Conservation (phyloP, 2,888 invertebrate species). For the Peribatodes rhomboidaria region DNA sequence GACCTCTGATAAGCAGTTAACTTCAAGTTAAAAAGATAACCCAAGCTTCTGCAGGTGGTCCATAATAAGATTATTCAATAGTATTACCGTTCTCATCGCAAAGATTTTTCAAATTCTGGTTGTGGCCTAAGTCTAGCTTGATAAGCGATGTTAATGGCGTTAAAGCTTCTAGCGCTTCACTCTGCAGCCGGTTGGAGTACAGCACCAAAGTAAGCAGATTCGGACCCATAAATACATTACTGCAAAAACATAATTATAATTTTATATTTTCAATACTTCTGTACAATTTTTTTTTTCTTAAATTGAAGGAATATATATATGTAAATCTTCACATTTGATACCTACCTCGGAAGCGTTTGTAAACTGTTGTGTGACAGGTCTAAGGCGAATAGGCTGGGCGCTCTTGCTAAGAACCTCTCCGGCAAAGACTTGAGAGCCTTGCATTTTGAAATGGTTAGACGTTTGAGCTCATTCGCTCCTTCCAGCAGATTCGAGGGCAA, state of each 20-base stretch:
- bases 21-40: no score
- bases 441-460: not conserved
- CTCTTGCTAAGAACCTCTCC: not conserved
- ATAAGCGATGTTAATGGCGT: not conserved
- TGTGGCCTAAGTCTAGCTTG: slow-evolving; percentile 4
- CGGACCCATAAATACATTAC: slow-evolving; percentile 2
- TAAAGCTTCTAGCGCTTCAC: not conserved
- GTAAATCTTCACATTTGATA: not conserved
- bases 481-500: not conserved
- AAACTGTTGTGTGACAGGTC: slow-evolving; percentile 1
- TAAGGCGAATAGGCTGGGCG: not conserved
- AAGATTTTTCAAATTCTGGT: not conserved
- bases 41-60: no score
- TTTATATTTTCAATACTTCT: not conserved
- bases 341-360: not conserved
- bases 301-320: no score
- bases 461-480: slow-evolving; percentile 2
- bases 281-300: no score
- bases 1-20: no score
- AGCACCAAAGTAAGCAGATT: not conserved
- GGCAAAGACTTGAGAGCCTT: not conserved
- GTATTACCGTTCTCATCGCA: slow-evolving; percentile 13
- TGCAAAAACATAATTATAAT: not conserved
- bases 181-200: not conserved
- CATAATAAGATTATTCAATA: not conserved